Percentiles rank a stretch among this genome's conserved stretches.
phyloP scores from a whole-genome alignment of 2,888 invertebrate genomes.

The Trachelus tabidus region DNA sequence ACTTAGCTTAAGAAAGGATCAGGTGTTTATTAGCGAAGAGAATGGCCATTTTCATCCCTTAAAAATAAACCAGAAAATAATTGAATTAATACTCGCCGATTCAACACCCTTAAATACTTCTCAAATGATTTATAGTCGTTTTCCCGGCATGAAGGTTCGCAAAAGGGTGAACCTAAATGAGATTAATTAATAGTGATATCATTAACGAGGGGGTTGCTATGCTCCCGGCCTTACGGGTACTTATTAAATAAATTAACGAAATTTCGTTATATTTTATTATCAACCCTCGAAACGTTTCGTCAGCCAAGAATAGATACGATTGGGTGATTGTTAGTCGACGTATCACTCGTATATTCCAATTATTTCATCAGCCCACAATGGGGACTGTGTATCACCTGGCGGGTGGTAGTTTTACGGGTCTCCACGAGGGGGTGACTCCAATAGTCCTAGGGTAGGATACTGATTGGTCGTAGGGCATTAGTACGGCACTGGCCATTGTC shows the following conservation, averaged over 20 bases:
- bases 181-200: conserved; percentile 21
- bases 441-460: background rate
- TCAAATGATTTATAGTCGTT: background rate
- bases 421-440: background rate
- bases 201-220: background rate
- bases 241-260: conserved; percentile 13
- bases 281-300: background rate
- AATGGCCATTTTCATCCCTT: conserved; percentile 3
- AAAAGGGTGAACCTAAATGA: conserved; percentile 14
- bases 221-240: background rate
- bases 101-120: background rate
- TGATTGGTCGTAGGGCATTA: background rate
- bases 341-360: background rate
- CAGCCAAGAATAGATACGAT: background rate
- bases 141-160: background rate
- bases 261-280: conserved; percentile 3
- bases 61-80: background rate
- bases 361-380: background rate
- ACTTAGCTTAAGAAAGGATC: background rate
- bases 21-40: background rate
- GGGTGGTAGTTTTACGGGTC: background rate
- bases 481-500: background rate
- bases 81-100: background rate
- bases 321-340: background rate
- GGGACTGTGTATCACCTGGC: background rate